phyloP scores from a whole-genome alignment of 2,113 vertebrate species.

The Megalops atlanticus region DNA sequence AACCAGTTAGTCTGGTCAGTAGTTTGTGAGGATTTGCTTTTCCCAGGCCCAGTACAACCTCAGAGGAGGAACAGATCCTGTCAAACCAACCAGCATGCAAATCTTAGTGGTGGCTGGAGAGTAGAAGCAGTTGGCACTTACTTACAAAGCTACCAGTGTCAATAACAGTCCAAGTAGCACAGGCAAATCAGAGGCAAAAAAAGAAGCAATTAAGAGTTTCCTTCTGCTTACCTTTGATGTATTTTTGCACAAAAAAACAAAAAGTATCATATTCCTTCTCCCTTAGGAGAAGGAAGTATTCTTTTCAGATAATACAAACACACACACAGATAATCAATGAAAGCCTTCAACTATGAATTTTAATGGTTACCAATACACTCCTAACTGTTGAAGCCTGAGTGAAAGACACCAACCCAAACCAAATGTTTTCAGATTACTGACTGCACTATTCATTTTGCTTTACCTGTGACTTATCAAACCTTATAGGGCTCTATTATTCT shows the following conservation, averaged over 20 bases:
- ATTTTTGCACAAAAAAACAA: no score
- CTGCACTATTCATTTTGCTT: neutral
- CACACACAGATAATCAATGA: no score
- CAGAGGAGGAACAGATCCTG: neutral
- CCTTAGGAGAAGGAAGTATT: no score
- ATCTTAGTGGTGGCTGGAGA: neutral
- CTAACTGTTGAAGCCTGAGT: no score
- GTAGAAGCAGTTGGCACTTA: slow-evolving; percentile 16
- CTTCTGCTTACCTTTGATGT: no score
- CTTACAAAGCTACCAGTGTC: slow-evolving; percentile 9
- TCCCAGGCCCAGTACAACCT: slow-evolving; percentile 16
- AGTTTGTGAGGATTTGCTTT: slow-evolving; percentile 19
- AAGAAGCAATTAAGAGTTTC: neutral
- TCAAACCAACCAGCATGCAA: slow-evolving; percentile 23
- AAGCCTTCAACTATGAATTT: no score
- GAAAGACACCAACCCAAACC: no score
- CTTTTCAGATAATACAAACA: no score
- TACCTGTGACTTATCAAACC: neutral
- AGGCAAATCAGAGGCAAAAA: slow-evolving; percentile 15
- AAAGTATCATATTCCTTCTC: no score
- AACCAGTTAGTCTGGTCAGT: slow-evolving; percentile 21
- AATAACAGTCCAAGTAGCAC: slow-evolving; percentile 18
- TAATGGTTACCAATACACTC: no score
- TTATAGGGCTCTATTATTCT: neutral
- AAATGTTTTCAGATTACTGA: neutral